Base-by-base conservation (phyloP, 2,797 vertebrate genomes). In the Lepus townsendii region DNA sequence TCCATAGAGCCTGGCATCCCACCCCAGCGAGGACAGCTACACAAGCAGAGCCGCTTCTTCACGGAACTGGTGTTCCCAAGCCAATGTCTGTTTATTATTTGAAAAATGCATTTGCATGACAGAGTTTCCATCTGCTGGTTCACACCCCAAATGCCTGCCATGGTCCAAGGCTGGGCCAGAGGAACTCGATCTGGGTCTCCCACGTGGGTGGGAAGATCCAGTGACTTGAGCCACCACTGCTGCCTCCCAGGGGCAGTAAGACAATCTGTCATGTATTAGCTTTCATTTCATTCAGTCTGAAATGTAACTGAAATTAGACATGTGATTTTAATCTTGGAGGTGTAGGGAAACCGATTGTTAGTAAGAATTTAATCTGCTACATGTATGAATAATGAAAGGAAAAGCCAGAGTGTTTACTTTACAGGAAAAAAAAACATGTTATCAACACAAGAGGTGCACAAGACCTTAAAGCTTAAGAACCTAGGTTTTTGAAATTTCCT, bases 271-370 rank as follows among this genome's bases (percentile, higher is more conserved):
- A 42, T 52, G 4, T 24, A 24, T 69, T 17, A 17, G 62, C 63
- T 68, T 88, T 78, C 42, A 47, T 47, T 73, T 84, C 57, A 26
- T 93, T 92, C 78, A 32, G 42, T 42, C 83, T 80, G 71, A 92
- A 79, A 63, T 17, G 17, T 50, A 52, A 90, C 2, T 91, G 78
- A 83, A 83, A 68, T 60, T 7, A 65, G 54, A 80, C 3, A 17
- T 1, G 9, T 57, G 57, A 69, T n/a, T 91, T 83, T 93, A 20
- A 89, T 88, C 83, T 83, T 42, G 65, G 77, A 90, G 52, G 42
- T 27, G 5, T 22, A 42, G 73, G 72, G 50, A 16, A 78, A 71
- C 12, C 63, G 50, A 30, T 52, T 26, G 26, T 52, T 60, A n/a
- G 66, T 47, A 60, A 92, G 27, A 16, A 69, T 71, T 72, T 88